Percentiles rank a stretch among this genome's conserved stretches.
Evolutionary conservation across 2,888 invertebrate species (phyloP).

Genomic region (Hyposoter didymator): DNA sequence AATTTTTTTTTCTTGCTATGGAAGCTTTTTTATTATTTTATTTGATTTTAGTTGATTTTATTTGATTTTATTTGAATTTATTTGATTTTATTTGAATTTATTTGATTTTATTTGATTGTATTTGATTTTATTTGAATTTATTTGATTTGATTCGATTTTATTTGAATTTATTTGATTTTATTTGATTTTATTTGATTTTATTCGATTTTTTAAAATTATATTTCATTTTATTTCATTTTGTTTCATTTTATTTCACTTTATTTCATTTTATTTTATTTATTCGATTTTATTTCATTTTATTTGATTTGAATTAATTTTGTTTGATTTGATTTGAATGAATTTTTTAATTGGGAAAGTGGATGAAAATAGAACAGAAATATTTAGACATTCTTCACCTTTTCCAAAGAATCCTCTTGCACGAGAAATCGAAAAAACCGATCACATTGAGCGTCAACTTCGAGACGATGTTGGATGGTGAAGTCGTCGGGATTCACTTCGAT

Average conservation of each 20-base stretch:
- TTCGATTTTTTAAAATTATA: no score
- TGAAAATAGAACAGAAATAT: background rate
- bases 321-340: no score
- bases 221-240: no score
- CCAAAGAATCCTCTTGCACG: conserved; percentile 70
- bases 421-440: conserved; percentile 72
- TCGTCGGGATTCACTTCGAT: conserved; percentile 73
- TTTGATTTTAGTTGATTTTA: background rate
- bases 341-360: no score
- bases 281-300: background rate
- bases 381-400: conserved; percentile 71
- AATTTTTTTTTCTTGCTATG: background rate
- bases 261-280: no score
- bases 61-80: background rate
- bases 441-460: conserved; percentile 69
- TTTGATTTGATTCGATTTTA: background rate
- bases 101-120: background rate
- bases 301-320: no score
- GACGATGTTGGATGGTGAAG: conserved; percentile 70
- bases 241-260: no score
- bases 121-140: background rate
- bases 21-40: background rate
- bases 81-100: no score
- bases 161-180: background rate
- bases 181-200: no score